These are phyloP conservation scores for Helarctos malayanus DNA, from an alignment of 2,797 vertebrate genomes.

Conservation along the genomic window DNA sequence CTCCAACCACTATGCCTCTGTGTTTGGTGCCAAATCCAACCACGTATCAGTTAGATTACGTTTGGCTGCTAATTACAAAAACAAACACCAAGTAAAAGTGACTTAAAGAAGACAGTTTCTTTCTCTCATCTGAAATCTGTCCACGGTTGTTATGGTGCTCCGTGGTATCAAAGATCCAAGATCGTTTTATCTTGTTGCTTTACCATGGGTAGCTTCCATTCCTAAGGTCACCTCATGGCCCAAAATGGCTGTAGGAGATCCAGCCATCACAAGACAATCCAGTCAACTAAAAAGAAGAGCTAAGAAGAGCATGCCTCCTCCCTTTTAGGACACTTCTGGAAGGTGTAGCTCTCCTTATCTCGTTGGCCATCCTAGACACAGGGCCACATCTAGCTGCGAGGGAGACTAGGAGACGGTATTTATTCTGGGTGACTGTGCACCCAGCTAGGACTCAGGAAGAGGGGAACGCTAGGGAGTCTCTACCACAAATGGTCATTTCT, in stretches of 20 bases:
- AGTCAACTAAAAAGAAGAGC: neutral
- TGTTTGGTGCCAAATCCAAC: neutral
- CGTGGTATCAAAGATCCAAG: neutral
- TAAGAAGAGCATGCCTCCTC: neutral
- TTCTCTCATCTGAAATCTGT: neutral
- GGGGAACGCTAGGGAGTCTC: neutral
- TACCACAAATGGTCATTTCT: neutral
- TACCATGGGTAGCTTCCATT: neutral
- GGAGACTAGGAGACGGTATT: neutral
- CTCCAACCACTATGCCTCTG: neutral
- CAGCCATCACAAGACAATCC: neutral
- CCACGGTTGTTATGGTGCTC: neutral
- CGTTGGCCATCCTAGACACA: neutral
- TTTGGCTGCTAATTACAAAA: neutral
- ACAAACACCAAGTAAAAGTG: neutral
- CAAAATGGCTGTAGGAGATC: conserved; percentile 43
- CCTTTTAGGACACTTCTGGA: neutral
- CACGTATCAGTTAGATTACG: neutral
- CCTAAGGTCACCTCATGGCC: neutral
- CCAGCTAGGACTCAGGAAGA: neutral
- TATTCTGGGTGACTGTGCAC: neutral
- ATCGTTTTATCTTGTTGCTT: conserved; percentile 34
- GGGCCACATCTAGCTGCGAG: neutral
- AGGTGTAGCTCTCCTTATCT: neutral
- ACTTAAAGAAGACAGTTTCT: neutral